These are phyloP conservation scores for Xylota sylvarum DNA, from an alignment of 2,888 invertebrate genomes.

Conservation along the genomic window DNA sequence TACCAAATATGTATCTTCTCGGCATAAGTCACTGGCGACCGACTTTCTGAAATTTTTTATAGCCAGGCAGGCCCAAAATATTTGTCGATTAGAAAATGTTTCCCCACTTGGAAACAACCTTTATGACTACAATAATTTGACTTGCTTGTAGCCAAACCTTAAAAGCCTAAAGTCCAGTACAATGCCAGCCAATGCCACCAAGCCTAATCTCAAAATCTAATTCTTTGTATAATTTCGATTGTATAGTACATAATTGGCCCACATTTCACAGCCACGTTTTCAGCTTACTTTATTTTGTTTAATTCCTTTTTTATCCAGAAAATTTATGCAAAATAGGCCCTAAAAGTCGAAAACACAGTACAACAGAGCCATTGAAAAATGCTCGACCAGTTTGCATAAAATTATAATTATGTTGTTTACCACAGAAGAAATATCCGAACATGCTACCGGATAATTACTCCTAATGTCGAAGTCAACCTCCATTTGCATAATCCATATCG, in stretches of 20 bases:
- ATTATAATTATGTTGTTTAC: constrained; percentile 38
- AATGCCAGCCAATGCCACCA: not conserved
- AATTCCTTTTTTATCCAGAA: not conserved
- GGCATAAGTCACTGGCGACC: too few species aligned
- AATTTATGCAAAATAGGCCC: constrained; percentile 31
- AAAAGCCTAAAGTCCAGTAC: not conserved
- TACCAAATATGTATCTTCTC: too few species aligned
- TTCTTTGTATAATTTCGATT: not conserved
- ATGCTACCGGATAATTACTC: constrained; percentile 74
- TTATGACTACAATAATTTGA: not conserved
- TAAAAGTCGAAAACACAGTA: constrained; percentile 25
- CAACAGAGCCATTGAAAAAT: constrained; percentile 34
- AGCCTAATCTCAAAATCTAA: not conserved
- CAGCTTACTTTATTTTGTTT: not conserved
- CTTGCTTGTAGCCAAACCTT: not conserved
- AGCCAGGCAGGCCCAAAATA: too few species aligned
- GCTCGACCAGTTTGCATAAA: constrained; percentile 53
- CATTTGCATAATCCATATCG: constrained; percentile 71
- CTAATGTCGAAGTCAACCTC: constrained; percentile 55
- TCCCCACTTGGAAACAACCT: not conserved
- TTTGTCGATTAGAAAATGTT: not conserved
- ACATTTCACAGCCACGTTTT: constrained; percentile 2
- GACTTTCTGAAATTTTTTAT: too few species aligned
- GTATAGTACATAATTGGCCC: constrained; percentile 12
- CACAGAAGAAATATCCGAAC: constrained; percentile 31